phyloP scores from a whole-genome alignment of 2,888 invertebrate genomes.

The Parascotia fuliginaria region DNA sequence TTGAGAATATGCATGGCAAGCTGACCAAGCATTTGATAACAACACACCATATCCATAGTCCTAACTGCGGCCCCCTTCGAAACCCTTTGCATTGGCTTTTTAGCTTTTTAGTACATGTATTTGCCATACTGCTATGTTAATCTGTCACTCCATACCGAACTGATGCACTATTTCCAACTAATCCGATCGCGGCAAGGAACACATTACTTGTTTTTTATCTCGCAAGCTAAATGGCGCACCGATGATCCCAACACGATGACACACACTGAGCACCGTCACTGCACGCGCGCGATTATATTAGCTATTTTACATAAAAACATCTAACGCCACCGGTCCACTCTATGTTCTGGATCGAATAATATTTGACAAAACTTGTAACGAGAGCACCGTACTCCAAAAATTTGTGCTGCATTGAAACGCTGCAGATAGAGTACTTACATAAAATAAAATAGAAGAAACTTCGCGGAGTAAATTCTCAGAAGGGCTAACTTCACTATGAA shows the following conservation, averaged over 20 bases:
- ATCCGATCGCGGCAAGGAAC: slow-evolving; percentile 58
- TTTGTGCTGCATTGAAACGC: slow-evolving; percentile 54
- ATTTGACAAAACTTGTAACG: slow-evolving; percentile 41
- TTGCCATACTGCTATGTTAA: slow-evolving; percentile 66
- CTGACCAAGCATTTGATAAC: slow-evolving; percentile 65
- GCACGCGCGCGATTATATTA: slow-evolving; percentile 40
- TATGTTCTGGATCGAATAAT: slow-evolving; percentile 31
- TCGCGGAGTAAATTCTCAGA: slow-evolving; percentile 68
- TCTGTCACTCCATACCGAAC: slow-evolving; percentile 72
- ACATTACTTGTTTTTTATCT: slow-evolving; percentile 70
- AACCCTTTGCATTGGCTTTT: slow-evolving; percentile 66
- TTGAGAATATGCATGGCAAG: slow-evolving; percentile 69
- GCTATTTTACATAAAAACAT: slow-evolving; percentile 56
- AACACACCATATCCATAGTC: slow-evolving; percentile 72
- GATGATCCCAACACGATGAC: slow-evolving; percentile 73
- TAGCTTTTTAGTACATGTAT: slow-evolving; percentile 54
- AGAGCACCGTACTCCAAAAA: slow-evolving; percentile 48
- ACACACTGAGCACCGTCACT: slow-evolving; percentile 64
- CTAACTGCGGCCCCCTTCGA: slow-evolving; percentile 61
- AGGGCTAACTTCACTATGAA: slow-evolving; percentile 73
- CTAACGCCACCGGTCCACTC: slow-evolving; percentile 45
- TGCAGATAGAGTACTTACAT: slow-evolving; percentile 70
- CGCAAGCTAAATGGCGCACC: slow-evolving; percentile 78
- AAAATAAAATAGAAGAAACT: slow-evolving; percentile 74
- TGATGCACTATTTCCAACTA: slow-evolving; percentile 55